Conservation (phyloP, 2,888 invertebrate genomes). For the Mythimna ferrago region DNA sequence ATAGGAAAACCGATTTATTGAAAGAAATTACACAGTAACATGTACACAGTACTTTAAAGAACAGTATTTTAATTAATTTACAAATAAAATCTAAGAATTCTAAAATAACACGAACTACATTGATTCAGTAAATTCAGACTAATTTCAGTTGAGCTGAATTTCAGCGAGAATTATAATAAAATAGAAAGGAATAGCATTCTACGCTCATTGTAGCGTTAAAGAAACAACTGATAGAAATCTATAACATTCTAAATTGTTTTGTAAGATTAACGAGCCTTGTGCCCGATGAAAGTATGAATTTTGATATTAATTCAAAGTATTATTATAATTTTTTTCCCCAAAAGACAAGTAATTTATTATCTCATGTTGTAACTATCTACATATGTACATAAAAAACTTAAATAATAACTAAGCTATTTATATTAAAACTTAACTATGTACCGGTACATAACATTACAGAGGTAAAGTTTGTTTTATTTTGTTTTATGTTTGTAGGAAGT, state of each 20-base stretch:
- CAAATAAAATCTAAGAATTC: not conserved
- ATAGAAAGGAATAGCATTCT: conserved; percentile 49
- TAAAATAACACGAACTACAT: not conserved
- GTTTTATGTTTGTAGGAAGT: no score
- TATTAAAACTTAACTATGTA: no score
- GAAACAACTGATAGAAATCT: conserved; percentile 23
- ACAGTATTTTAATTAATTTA: not conserved
- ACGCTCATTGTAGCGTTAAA: conserved; percentile 30
- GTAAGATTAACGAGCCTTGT: conserved; percentile 6
- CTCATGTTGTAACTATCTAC: no score
- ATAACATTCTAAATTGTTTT: conserved; percentile 23
- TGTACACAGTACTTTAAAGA: no score
- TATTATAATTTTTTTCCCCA: no score
- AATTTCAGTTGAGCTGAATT: conserved; percentile 8
- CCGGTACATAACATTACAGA: no score
- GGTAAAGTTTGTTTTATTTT: no score
- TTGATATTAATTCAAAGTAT: not conserved
- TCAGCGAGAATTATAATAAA: conserved; percentile 22
- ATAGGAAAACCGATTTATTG: not conserved
- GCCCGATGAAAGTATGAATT: no score
- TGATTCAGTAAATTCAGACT: conserved; percentile 9
- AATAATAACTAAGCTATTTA: no score
- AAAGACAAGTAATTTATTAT: no score
- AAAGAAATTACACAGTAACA: not conserved
- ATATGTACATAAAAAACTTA: no score